phyloP scores from a whole-genome alignment of 2,113 vertebrate species.

The Muscicapa adusta region DNA sequence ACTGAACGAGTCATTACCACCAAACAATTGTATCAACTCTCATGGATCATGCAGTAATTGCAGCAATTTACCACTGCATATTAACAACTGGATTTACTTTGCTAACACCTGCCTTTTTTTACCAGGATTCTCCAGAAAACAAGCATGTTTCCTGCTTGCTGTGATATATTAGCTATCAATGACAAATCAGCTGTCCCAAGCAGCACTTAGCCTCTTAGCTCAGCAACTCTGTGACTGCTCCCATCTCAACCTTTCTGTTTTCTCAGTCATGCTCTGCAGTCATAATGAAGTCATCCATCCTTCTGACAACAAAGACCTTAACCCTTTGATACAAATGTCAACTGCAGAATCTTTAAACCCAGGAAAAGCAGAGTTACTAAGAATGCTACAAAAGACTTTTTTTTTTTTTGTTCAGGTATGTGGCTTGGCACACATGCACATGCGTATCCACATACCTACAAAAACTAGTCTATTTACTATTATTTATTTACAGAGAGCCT shows the following conservation, averaged over 20 bases:
- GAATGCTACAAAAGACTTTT: background rate
- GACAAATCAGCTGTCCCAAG: conserved; percentile 72
- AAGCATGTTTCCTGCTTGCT: conserved; percentile 43
- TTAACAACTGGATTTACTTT: background rate
- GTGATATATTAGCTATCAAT: conserved; percentile 64
- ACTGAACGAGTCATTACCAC: background rate
- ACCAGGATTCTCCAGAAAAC: conserved; percentile 1
- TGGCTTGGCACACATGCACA: background rate
- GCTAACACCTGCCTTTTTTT: conserved; percentile 27
- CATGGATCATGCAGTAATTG: conserved; percentile 14
- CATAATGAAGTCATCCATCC: conserved; percentile 70
- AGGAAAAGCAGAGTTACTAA: background rate
- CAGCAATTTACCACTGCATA: background rate
- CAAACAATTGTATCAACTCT: background rate
- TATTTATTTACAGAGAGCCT: background rate
- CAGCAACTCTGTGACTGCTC: conserved; percentile 59
- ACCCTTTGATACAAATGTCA: conserved; percentile 30
- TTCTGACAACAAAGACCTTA: conserved; percentile 60
- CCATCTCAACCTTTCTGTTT: conserved; percentile 37
- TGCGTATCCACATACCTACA: background rate
- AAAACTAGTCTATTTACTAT: background rate
- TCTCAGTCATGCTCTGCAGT: conserved; percentile 59
- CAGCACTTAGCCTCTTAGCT: conserved; percentile 59
- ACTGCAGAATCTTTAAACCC: background rate
- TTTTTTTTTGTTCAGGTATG: background rate